Evolutionary conservation across 2,797 vertebrate species (phyloP), one percentile per base, ranked within the genome.

Genomic region (Hozukius guyotensis): DNA sequence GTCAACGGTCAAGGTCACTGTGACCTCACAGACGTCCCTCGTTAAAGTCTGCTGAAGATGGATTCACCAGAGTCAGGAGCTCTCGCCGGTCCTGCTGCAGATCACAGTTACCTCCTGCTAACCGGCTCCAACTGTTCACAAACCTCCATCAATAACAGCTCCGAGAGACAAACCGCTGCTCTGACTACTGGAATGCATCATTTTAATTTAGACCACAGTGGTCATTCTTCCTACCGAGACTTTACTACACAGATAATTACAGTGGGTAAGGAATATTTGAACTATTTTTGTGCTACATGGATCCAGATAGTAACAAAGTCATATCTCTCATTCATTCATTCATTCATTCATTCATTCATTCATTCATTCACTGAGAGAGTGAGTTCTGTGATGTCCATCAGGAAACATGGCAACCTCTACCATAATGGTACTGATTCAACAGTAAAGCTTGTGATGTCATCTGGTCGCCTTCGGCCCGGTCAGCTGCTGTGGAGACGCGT

Each of bases 91-190:
- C 61, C 71, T 69, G 69, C 76, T 88, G 64, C 36, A 77, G 36
- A 86, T 83, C 78, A 81, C 78, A 81, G 70, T 90, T 78, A 83
- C 89, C 87, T 84, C 89, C 79, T 72, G 77, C 82, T 83, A 78
- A 75, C 27, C 68, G 68, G 53, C 83, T 80, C 86, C 88, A 68
- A 81, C 84, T 88, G 86, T 87, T 88, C 78, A 75, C 53, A 79
- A 70, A 84, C 77, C 52, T 73, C 72, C 63, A 77, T 89, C 80
- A 82, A 90, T 88, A 90, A 80, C 77, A 83, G 79, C 80, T 80
- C 80, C 70, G 75, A 31, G 61, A 84, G 67, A 84, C 53, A 84
- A 85, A 84, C 67, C 62, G 76, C 76, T 59, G 52, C 64, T 72
- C 8, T 76, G 77, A 76, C 63, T 75, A 55, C 77, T 83, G 83